Evolutionary conservation across 23 tunicate genomes (phyloP).

Genomic region (Trididemnum miniatum): DNA sequence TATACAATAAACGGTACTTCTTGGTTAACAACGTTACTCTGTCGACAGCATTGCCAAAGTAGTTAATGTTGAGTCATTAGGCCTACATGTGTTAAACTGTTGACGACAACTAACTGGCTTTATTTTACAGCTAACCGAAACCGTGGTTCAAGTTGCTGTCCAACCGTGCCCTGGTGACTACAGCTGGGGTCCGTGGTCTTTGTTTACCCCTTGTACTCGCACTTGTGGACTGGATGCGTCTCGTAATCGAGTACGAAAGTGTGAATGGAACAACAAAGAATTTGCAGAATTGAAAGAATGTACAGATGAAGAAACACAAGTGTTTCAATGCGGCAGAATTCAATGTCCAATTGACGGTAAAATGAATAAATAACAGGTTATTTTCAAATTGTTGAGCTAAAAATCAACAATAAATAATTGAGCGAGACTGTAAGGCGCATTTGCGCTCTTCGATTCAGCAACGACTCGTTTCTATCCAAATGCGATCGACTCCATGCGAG

Average conservation of each 20-base stretch:
- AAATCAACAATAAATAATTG: too few relatives aligned
- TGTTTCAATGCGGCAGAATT: conserved; percentile 41
- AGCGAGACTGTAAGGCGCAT: too few relatives aligned
- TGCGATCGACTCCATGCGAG: too few relatives aligned
- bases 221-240: conserved; percentile 54
- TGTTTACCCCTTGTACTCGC: conserved; percentile 38
- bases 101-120: neutral
- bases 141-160: conserved; percentile 11
- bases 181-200: conserved; percentile 67
- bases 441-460: too few relatives aligned
- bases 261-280: conserved; percentile 68
- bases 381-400: too few relatives aligned
- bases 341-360: conserved; percentile 71
- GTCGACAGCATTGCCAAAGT: neutral
- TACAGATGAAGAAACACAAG: conserved; percentile 38
- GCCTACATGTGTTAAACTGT: neutral
- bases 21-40: too few relatives aligned
- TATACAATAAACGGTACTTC: too few relatives aligned
- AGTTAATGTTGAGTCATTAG: neutral
- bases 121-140: conserved; percentile 34
- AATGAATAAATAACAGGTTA: too few relatives aligned
- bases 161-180: conserved; percentile 56
- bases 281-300: conserved; percentile 40
- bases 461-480: too few relatives aligned
- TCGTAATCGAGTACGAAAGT: conserved; percentile 36